A percentile compares a stretch with the other conserved stretches of the same genome.
Evolutionary conservation across 2,113 vertebrate genomes (phyloP).

Genomic region (Tapirus terrestris): DNA sequence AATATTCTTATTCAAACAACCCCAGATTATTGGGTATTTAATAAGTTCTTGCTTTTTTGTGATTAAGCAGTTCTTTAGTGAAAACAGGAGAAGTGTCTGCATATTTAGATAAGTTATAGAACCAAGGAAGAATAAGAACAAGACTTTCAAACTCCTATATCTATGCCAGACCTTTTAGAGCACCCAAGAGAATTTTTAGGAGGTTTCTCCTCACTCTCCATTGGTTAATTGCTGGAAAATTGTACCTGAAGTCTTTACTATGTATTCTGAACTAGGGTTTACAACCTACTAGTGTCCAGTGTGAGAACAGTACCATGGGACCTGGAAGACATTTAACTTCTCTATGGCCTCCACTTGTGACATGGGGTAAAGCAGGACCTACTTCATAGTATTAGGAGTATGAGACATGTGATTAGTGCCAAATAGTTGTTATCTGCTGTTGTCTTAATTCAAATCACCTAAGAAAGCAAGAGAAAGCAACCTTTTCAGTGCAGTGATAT

Average conservation of each 20-base stretch:
- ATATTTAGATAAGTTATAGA: neutral
- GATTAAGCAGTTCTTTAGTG: neutral
- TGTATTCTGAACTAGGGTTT: neutral
- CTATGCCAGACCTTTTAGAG: neutral
- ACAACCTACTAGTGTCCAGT: neutral
- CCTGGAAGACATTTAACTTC: neutral
- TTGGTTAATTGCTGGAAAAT: neutral
- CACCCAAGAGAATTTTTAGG: neutral
- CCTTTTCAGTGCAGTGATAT: neutral
- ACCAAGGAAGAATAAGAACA: neutral
- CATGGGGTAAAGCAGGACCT: neutral
- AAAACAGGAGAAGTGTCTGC: neutral
- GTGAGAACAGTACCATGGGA: neutral
- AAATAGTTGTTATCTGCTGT: neutral
- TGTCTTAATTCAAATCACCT: neutral
- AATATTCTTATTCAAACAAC: neutral
- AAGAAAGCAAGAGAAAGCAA: neutral
- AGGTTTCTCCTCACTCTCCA: neutral
- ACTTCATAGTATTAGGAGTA: neutral
- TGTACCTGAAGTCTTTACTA: neutral
- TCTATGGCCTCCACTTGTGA: neutral
- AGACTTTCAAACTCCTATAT: neutral
- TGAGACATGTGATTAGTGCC: neutral
- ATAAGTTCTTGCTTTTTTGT: neutral
- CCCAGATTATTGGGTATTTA: neutral